phyloP scores from a whole-genome alignment of 2,113 vertebrate genomes.

The Oryzias melastigma region DNA sequence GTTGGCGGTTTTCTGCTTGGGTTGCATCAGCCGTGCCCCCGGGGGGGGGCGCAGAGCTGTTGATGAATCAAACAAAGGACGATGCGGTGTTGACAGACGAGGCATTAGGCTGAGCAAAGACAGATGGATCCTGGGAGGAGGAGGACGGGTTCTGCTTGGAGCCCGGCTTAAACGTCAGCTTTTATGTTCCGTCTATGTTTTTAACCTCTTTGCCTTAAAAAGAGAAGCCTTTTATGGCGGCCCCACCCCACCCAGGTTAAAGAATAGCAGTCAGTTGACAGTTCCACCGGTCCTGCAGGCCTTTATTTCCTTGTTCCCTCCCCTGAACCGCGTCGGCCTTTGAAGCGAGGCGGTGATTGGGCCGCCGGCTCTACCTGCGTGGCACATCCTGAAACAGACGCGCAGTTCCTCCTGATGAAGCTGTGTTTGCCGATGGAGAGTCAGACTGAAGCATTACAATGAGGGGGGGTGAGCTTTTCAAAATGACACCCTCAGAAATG shows the following conservation, averaged over 20 bases:
- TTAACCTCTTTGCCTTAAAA: constrained; percentile 16
- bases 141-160: constrained; percentile 9
- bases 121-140: not conserved
- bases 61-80: not conserved
- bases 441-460: not conserved
- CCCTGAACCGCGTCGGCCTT: constrained; percentile 59
- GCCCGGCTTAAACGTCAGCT: constrained; percentile 11
- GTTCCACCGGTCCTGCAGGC: constrained; percentile 76
- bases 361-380: constrained; percentile 61
- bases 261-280: constrained; percentile 75
- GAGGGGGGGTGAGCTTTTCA: not conserved
- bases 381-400: constrained; percentile 78
- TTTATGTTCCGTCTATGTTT: constrained; percentile 3
- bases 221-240: constrained; percentile 36
- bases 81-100: constrained; percentile 4
- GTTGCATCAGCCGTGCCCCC: constrained; percentile 3
- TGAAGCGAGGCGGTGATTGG: constrained; percentile 71
- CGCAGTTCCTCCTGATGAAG: constrained; percentile 63
- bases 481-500: not conserved
- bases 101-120: constrained; percentile 5
- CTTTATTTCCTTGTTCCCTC: constrained; percentile 71
- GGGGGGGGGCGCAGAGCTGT: not conserved
- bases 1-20: constrained; percentile 12
- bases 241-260: constrained; percentile 71
- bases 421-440: constrained; percentile 3